Conservation (phyloP, 2,888 invertebrate species). For the Lithosia quadra region DNA sequence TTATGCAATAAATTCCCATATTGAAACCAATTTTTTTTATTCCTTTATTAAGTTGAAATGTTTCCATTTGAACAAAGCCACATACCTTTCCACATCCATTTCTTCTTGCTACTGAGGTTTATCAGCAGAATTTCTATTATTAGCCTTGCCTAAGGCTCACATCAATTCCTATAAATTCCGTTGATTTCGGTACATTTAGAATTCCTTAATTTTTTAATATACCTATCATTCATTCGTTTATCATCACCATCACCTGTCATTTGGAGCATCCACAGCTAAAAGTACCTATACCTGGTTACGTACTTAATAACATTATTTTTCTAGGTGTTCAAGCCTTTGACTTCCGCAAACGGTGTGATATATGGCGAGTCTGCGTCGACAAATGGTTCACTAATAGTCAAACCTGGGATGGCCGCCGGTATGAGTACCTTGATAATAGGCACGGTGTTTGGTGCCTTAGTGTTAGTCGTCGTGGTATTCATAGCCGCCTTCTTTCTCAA, state of each 20-base stretch:
- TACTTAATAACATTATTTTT: constrained; percentile 24
- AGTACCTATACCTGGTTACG: background rate
- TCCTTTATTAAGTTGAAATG: background rate
- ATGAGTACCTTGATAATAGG: constrained; percentile 63
- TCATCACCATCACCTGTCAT: background rate
- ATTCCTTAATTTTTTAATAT: too few relatives aligned
- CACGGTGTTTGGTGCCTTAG: constrained; percentile 66
- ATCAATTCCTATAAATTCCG: too few relatives aligned
- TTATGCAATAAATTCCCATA: background rate
- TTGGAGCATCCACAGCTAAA: background rate
- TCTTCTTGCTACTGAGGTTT: background rate
- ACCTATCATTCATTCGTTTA: too few relatives aligned
- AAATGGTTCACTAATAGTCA: constrained; percentile 59
- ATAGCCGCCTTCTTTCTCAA: constrained; percentile 70
- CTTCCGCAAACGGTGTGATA: constrained; percentile 58
- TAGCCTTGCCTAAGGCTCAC: too few relatives aligned
- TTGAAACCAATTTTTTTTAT: background rate
- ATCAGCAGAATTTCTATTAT: too few relatives aligned
- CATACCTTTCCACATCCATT: background rate
- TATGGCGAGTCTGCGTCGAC: constrained; percentile 63
- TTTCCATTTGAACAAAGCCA: background rate
- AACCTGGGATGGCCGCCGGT: constrained; percentile 58
- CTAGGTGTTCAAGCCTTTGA: constrained; percentile 68
- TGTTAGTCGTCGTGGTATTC: constrained; percentile 65
- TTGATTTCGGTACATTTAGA: too few relatives aligned